Evolutionary conservation across 2,797 vertebrate genomes (phyloP).

Genomic region (Cichlasoma orientale): DNA sequence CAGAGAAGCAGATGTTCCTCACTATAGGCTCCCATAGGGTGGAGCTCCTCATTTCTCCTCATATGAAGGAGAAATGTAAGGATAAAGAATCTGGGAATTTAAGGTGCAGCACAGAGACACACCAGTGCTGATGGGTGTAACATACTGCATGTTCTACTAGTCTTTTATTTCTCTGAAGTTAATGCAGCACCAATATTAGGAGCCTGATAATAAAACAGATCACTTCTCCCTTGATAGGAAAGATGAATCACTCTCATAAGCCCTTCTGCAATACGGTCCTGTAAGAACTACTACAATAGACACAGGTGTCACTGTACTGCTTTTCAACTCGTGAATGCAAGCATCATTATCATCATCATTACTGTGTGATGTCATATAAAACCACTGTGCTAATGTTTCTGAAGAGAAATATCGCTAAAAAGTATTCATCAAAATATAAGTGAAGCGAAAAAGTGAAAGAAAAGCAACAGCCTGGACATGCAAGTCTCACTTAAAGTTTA

Average conservation of each 20-base stretch:
- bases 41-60: background rate
- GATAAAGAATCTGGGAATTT: background rate
- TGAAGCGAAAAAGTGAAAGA: background rate
- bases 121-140: background rate
- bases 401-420: background rate
- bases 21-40: constrained; percentile 27
- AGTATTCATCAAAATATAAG: background rate
- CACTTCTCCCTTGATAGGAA: background rate
- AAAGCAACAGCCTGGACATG: background rate
- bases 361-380: background rate
- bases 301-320: background rate
- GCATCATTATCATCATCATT: background rate
- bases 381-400: background rate
- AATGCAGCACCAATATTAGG: background rate
- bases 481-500: background rate
- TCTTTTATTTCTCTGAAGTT: background rate
- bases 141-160: background rate
- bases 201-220: background rate
- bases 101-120: background rate
- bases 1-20: constrained; percentile 59
- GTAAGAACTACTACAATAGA: background rate
- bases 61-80: background rate
- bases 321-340: background rate
- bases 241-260: background rate
- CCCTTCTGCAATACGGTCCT: background rate